Evolutionary conservation across 2,113 vertebrate species (phyloP), one percentile per base, ranked within the genome.

Genomic region (Oncorhynchus kisutch): DNA sequence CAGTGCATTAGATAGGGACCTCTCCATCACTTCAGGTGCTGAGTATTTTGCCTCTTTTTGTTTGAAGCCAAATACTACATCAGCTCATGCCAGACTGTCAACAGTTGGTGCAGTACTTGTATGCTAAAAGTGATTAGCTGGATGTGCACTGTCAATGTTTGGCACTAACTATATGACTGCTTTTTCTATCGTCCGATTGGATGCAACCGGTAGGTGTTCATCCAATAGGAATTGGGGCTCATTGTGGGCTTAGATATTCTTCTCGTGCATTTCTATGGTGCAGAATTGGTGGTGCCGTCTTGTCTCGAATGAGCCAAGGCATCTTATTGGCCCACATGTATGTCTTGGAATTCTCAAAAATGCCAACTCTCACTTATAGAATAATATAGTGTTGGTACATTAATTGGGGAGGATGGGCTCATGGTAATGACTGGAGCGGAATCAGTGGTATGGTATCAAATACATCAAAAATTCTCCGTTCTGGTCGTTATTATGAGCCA

Each of bases 1-100:
- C 76, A 86, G 88, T 83, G 82, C 82, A 85, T 86, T 83, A 85
- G 82, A 54, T 22, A 49, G 76, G 73, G 81, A 71, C 78, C 66
- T 69, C 83, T 72, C 80, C 70, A 62, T 71, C 81, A n/a, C 59
- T 60, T 22, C 74, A 84, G 86, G 85, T 85, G 79, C 86, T 75
- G 83, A 84, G 84, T 81, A 48, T 69, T 85, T 85, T 14, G 49
- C 24, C 71, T 69, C 64, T 8, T 16, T 72, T 87, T 83, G 86
- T 76, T 78, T 20, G 64, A 72, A 85, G 80, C 81, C 79, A 77
- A 82, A 81, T 82, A 75, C 81, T 82, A 81, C 77, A 82, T 48
- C 45, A 79, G 78, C 79, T 73, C 20, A 81, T 18, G 71, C 48
- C 75, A 71, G 76, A 74, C 81, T 79, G 82, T 84, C 72, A 81